phyloP scores from a whole-genome alignment of 1,140 invertebrate genomes.

The Apolygus lucorum region DNA sequence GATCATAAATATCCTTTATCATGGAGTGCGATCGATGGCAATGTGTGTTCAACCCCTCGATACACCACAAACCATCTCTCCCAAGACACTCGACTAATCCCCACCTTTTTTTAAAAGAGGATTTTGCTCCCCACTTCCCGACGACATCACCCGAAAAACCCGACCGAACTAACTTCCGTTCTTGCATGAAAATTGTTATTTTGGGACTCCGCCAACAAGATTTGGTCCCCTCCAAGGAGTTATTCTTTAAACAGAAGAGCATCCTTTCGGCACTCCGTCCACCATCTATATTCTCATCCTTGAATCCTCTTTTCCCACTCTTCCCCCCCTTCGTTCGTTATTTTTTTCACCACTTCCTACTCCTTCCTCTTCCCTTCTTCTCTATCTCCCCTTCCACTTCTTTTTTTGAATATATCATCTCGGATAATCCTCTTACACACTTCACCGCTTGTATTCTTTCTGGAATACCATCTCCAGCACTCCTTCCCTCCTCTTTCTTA shows the following conservation, averaged over 20 bases:
- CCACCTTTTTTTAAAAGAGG: too few species aligned
- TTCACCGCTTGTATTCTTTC: constrained; percentile 13
- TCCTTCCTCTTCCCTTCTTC: neutral
- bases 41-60: too few species aligned
- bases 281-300: neutral
- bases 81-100: too few species aligned
- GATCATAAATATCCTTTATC: too few species aligned
- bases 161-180: constrained; percentile 1
- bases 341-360: neutral
- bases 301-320: neutral
- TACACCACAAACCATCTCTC: too few species aligned
- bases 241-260: neutral
- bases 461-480: neutral
- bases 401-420: constrained; percentile 14
- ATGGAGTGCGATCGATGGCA: too few species aligned
- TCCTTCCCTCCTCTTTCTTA: neutral
- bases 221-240: neutral
- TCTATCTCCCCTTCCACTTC: neutral
- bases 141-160: too few species aligned
- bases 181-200: constrained; percentile 6
- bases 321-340: neutral
- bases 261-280: neutral
- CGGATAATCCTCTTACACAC: constrained; percentile 15
- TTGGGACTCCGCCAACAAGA: neutral
- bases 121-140: too few species aligned